Evolutionary conservation across 1,140 invertebrate genomes (phyloP), one percentile per base, ranked within the genome.

Genomic region (Drosophila oshimai): DNA sequence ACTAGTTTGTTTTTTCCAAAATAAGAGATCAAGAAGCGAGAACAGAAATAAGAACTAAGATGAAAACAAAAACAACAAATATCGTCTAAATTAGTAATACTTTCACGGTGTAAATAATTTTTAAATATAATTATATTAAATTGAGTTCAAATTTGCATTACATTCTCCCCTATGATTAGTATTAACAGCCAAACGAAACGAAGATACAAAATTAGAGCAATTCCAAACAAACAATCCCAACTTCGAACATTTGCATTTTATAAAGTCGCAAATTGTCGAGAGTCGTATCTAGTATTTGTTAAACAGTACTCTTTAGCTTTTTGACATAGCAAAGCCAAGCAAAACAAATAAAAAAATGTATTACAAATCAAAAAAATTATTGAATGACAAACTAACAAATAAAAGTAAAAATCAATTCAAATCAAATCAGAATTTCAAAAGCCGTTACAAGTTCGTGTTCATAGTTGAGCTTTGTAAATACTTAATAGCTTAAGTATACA

Each of bases 401-500:
- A 31, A 29, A 28, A 26, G 17, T 29, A 26, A 44, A 37, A 17
- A 29, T 6, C 20, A 69, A 41, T 33, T 55, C 31, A 67, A 47
- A 46, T 41, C 22, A 15, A 58, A 70, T 71, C 69, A 74, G 29
- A 74, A 74, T 76, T 77, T 69, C 31, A 64, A 77, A 51, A 74
- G 62, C 64, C 62, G 81, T 87, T 77, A 47, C 61, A 74, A 81
- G 83, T 77, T 87, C 81, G 74, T 81, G 76, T 88, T 87, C 60
- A 61, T 67, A 74, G 74, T 81, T 87, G 81, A 81, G 73, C 83
- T 87, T 87, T 88, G 81, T 87, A 87, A 81, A 87, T 87, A 87
- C 81, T 87, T 87, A 87, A 87, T 87, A 87, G 81, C 39, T 88
- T 87, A 87, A 87, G 81, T 81, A 86, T 86, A 64, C 69, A 69